These are phyloP conservation scores for Fissipunctia ypsillon DNA, from an alignment of 2,888 invertebrate species.

Conservation along the genomic window DNA sequence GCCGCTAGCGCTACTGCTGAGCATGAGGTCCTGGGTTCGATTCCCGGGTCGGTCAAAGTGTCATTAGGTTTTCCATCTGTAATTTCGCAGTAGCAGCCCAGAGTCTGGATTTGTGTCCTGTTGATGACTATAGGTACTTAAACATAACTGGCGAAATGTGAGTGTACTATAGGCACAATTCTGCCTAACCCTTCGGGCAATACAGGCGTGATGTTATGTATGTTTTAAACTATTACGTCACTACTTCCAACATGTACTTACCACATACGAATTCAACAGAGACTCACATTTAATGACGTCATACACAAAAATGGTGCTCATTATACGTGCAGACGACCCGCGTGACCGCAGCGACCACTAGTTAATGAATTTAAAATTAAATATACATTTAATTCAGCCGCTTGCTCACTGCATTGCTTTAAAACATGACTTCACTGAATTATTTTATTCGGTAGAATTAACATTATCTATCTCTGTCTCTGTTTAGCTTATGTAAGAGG, in stretches of 20 bases:
- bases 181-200: neutral
- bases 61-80: no score
- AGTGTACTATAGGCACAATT: neutral
- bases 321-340: conserved; percentile 42
- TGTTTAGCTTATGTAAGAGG: neutral
- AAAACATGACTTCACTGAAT: conserved; percentile 32
- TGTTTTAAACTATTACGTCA: neutral
- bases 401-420: conserved; percentile 53
- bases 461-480: neutral
- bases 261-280: conserved; percentile 14
- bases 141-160: neutral
- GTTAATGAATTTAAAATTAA: conserved; percentile 78
- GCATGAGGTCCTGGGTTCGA: no score
- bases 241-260: neutral
- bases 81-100: neutral
- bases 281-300: conserved; percentile 41
- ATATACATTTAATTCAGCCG: conserved; percentile 73
- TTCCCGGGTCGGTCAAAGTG: no score
- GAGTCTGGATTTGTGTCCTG: neutral
- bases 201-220: neutral
- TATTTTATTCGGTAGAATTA: conserved; percentile 10
- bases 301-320: conserved; percentile 45
- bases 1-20: no score
- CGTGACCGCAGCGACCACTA: conserved; percentile 63
- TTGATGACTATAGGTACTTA: neutral